phyloP scores from a whole-genome alignment of 2,888 invertebrate genomes.

The Drosophila seclusa region DNA sequence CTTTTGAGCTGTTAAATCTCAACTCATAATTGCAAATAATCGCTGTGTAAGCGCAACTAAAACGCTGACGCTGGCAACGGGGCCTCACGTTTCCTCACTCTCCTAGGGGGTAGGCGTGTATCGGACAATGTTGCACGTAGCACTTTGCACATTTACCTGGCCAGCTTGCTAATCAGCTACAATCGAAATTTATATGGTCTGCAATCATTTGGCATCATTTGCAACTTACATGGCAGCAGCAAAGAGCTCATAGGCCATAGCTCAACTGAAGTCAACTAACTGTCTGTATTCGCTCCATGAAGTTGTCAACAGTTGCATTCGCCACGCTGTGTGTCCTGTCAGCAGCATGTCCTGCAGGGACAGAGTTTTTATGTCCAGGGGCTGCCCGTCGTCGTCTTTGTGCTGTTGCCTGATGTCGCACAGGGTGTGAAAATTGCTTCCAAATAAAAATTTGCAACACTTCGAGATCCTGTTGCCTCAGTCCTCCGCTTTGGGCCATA shows the following conservation, averaged over 20 bases:
- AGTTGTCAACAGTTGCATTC: conserved; percentile 76
- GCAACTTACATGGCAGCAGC: conserved; percentile 43
- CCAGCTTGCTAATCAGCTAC: conserved; percentile 62
- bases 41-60: conserved; percentile 69
- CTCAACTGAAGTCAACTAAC: conserved; percentile 20
- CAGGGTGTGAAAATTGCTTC: conserved; percentile 83
- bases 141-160: conserved; percentile 22
- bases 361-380: conserved; percentile 23
- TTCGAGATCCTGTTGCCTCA: conserved; percentile 32
- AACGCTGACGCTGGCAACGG: conserved; percentile 50
- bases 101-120: conserved; percentile 42
- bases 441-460: conserved; percentile 82
- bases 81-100: conserved; percentile 9
- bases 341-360: conserved; percentile 48
- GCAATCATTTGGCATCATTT: conserved; percentile 82
- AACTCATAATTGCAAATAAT: conserved; percentile 80
- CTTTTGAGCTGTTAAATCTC: conserved; percentile 57
- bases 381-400: conserved; percentile 32
- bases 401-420: conserved; percentile 53
- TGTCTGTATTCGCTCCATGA: conserved; percentile 44
- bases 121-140: conserved; percentile 11
- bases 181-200: conserved; percentile 83
- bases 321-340: conserved; percentile 76
- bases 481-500: conserved; percentile 29
- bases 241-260: neutral